phyloP scores from a whole-genome alignment of 2,797 vertebrate species.

The Lophura swinhoii region DNA sequence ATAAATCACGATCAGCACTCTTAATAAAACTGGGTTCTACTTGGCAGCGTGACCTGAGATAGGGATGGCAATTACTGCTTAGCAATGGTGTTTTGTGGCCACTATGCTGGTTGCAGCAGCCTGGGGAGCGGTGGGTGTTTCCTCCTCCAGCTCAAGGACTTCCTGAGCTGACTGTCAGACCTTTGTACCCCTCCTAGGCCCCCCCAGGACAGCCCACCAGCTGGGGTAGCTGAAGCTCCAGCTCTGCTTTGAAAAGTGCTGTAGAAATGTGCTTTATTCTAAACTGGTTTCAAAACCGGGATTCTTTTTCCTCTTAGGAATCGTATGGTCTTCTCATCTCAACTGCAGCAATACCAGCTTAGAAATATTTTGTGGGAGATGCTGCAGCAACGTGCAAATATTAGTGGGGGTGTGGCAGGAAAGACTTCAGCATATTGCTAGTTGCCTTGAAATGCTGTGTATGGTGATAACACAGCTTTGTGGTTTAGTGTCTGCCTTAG shows the following conservation, averaged over 20 bases:
- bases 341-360: not conserved
- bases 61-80: not conserved
- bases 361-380: not conserved
- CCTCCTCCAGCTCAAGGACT: not conserved
- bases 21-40: not conserved
- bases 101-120: fast-evolving
- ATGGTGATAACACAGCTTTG: not conserved
- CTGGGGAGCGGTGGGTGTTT: not conserved
- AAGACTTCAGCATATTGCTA: not conserved
- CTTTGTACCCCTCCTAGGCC: not conserved
- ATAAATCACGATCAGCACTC: not conserved
- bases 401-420: fast-evolving
- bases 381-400: not conserved
- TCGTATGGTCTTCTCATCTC: not conserved
- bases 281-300: not conserved
- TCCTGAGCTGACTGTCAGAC: fast-evolving
- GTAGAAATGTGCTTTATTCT: not conserved
- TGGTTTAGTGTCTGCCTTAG: not conserved
- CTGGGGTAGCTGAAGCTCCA: not conserved
- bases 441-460: not conserved
- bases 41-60: not conserved
- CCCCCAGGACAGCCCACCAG: not conserved
- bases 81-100: fast-evolving
- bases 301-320: not conserved
- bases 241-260: not conserved